Evolutionary conservation across 2,888 invertebrate species (phyloP), one percentile per base, ranked within the genome.

Genomic region (Philhelius pedissequus): DNA sequence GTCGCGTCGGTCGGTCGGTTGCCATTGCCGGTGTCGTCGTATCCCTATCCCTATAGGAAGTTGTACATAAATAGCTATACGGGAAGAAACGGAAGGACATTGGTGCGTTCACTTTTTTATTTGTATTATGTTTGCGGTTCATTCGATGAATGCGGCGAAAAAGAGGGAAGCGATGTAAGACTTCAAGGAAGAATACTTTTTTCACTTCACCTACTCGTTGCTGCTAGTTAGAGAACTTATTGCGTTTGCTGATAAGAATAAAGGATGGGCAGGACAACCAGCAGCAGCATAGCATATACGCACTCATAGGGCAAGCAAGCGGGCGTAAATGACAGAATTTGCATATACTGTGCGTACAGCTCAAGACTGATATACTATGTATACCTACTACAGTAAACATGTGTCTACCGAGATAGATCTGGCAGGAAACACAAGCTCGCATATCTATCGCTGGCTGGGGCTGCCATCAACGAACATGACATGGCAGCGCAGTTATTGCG

Each of bases 401-500:
- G 80, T 84, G 84, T 80, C 80, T 68, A 66, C 56, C 40, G 62
- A 80, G 71, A 76, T 80, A 79, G 75, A 84, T 84, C 80, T 76
- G 79, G 50, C 75, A 79, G 71, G 22, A 58, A 68, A 69, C 75
- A 84, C 75, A 76, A 70, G 32, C 62, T 68, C 60, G 48, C 73
- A 74, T 74, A 75, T 71, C 48, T 74, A 75, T 71, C 48, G 35
- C 84, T 64, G 7, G 78, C 66, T 76, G 71, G 45, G 64, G 78
- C 66, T 80, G 71, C 54, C 60, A n/a, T n/a, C n/a, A 80, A 68
- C 84, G 71, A 64, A 84, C 80, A 84, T 79, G 83, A 83, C 79
- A 76, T 86, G 83, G 75, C 70, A 82, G 78, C 64, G 64, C 86
- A 81, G 84, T 78, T 86, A 77, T 86, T 82, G 86, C 83, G 78